Evolutionary conservation across 2,888 invertebrate species (phyloP), one percentile per base, ranked within the genome.

Genomic region (Nomada fabriciana): DNA sequence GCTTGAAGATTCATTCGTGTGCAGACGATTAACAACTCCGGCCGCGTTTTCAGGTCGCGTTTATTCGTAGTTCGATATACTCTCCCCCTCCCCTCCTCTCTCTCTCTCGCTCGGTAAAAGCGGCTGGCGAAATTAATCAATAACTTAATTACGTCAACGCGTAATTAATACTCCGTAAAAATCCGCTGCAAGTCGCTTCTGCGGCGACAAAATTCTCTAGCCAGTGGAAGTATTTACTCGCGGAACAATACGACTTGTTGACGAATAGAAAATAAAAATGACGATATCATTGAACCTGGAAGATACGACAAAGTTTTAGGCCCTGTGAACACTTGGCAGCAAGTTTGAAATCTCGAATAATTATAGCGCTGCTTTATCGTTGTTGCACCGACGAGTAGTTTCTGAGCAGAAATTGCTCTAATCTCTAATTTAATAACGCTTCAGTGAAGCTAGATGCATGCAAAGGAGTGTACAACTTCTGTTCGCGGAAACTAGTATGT

Each of bases 141-240:
- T 71, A 59, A 76, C n/a, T 36, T 76, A 72, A 76, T 72, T 71
- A 72, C 64, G 43, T 23, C 36, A 50, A 25, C 72, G 57, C 57
- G 63, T 61, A 76, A 76, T 76, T 72, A 76, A 76, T 65, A 65
- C n/a, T 36, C 20, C 42, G 74, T 69, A 59, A 74, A 74, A 69
- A 59, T 67, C 20, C 42, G n/a, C 47, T 11, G 36, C 43, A 15
- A 13, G 42, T 15, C 42, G 47, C 15, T 42, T 59, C 57, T 36
- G 67, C 10, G 36, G 57, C 18, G 13, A 29, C 47, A 59, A 59
- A 74, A 25, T 36, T 50, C 18, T 10, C 18, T 15, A 65, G 4
- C 13, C 9, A n/a, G 15, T 15, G 13, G 23, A 20, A 4, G 18
- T 18, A 20, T 4, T 42, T 18, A n/a, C 36, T 7, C 43, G 15